Percentiles rank a stretch among this genome's conserved stretches.
Evolutionary conservation across 2,113 vertebrate genomes (phyloP).

Genomic region (Rostratula benghalensis): DNA sequence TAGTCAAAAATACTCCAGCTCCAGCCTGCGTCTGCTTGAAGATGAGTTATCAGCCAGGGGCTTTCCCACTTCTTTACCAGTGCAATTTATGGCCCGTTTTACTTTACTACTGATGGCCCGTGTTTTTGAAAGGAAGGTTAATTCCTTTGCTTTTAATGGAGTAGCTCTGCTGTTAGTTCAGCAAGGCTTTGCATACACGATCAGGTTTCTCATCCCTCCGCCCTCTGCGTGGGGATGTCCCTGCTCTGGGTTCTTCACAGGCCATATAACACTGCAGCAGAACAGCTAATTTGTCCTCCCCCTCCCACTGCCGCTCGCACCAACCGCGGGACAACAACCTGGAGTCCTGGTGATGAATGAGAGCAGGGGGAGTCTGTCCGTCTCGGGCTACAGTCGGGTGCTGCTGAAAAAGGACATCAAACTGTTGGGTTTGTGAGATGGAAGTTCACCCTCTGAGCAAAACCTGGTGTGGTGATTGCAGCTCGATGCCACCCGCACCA

Average conservation of each 20-base stretch:
- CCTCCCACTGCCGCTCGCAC: neutral
- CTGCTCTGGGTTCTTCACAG: neutral
- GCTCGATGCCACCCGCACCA: neutral
- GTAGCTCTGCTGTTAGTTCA: neutral
- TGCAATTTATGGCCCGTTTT: neutral
- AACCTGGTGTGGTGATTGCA: fast-evolving
- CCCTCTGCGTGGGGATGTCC: neutral
- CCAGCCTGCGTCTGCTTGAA: neutral
- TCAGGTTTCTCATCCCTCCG: neutral
- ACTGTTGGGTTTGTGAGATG: neutral
- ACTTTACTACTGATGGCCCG: neutral
- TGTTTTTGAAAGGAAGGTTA: constrained; percentile 52
- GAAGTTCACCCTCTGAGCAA: neutral
- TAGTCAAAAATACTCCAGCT: neutral
- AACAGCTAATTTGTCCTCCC: neutral
- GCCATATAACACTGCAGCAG: neutral
- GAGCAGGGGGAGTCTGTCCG: neutral
- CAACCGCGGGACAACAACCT: neutral
- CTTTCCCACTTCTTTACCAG: neutral
- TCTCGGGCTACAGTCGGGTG: neutral
- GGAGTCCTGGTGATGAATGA: neutral
- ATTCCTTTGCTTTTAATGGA: constrained; percentile 46
- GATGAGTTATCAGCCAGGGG: neutral
- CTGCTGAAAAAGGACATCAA: neutral
- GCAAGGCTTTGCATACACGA: neutral